Percentiles rank a stretch among this genome's conserved stretches.
phyloP scores from a whole-genome alignment of 2,888 invertebrate species.

The Chymomyza fuscimana region DNA sequence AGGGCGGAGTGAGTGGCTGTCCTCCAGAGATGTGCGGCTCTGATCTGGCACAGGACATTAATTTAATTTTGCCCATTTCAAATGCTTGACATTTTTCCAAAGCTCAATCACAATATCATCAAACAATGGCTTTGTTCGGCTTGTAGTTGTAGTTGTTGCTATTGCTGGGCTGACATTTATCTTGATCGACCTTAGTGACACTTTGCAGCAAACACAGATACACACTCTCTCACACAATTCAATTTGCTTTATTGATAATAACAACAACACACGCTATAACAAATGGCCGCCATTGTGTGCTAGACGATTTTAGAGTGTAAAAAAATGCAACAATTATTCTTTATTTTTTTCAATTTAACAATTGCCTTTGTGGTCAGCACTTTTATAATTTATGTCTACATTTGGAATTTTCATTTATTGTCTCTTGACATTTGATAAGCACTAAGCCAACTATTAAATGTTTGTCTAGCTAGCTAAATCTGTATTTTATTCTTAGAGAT shows the following conservation, averaged over 20 bases:
- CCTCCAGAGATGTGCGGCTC: too few species aligned
- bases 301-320: neutral
- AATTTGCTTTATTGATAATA: slow-evolving; percentile 70
- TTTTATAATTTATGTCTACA: slow-evolving; percentile 53
- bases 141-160: neutral
- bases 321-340: too few species aligned
- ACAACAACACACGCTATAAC: neutral
- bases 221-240: slow-evolving; percentile 43
- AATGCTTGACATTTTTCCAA: slow-evolving; percentile 30
- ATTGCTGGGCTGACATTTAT: slow-evolving; percentile 55
- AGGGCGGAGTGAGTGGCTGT: neutral
- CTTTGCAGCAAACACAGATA: slow-evolving; percentile 49
- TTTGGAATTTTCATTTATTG: slow-evolving; percentile 63
- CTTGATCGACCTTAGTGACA: slow-evolving; percentile 68
- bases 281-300: slow-evolving; percentile 30
- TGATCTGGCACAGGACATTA: slow-evolving; percentile 32
- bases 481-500: neutral
- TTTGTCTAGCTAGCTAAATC: neutral
- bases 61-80: slow-evolving; percentile 56
- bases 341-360: neutral
- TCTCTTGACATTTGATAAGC: slow-evolving; percentile 7
- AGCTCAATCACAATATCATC: slow-evolving; percentile 46
- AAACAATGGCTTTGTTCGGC: slow-evolving; percentile 30
- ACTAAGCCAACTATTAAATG: neutral
- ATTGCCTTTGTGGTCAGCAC: slow-evolving; percentile 1